phyloP scores from a whole-genome alignment of 1,140 invertebrate species.

The Pseudoatta argentina region DNA sequence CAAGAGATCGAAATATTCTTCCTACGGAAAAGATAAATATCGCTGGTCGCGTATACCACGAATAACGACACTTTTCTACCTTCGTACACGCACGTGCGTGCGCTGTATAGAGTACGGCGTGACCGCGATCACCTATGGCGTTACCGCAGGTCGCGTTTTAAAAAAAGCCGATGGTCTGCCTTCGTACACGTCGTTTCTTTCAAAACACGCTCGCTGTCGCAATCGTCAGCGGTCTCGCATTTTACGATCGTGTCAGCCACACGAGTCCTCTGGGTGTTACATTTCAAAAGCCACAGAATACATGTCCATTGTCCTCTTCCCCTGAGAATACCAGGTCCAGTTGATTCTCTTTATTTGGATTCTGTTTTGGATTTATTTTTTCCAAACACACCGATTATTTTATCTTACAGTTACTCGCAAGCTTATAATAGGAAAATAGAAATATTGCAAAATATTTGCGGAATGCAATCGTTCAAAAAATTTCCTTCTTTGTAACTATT shows the following conservation, averaged over 20 bases:
- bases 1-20: background rate
- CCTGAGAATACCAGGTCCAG: constrained; percentile 72
- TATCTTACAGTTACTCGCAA: background rate
- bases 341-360: constrained; percentile 63
- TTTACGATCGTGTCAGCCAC: constrained; percentile 66
- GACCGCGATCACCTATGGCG: constrained; percentile 62
- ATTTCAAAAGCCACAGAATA: constrained; percentile 73
- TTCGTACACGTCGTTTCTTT: constrained; percentile 26
- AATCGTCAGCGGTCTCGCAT: constrained; percentile 55
- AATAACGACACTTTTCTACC: constrained; percentile 32
- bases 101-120: background rate
- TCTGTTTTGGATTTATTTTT: constrained; percentile 6
- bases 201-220: constrained; percentile 37
- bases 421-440: background rate
- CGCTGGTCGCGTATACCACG: background rate
- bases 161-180: constrained; percentile 51
- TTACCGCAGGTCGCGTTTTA: constrained; percentile 67
- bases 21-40: background rate
- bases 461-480: too few relatives aligned
- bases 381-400: background rate
- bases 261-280: constrained; percentile 69
- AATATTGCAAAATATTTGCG: background rate
- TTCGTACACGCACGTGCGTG: constrained; percentile 53
- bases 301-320: constrained; percentile 54
- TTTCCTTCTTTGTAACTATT: background rate